Evolutionary conservation across 2,113 vertebrate genomes (phyloP).

Genomic region (Antennarius striatus): DNA sequence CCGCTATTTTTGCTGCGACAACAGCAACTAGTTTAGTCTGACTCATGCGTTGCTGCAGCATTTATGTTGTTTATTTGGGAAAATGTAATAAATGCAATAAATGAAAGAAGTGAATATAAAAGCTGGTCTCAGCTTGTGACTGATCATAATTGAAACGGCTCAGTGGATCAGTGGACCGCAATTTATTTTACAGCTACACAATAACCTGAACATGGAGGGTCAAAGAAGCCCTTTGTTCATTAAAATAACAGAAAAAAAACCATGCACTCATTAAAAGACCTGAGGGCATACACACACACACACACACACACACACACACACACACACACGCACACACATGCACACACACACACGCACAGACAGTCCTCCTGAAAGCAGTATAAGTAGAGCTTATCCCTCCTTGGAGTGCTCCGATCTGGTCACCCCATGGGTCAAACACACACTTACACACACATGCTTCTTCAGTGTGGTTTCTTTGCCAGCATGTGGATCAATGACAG

Average conservation of each 20-base stretch:
- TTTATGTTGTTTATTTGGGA: background rate
- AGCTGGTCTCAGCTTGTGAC: too few species aligned
- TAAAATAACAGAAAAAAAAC: conserved; percentile 43
- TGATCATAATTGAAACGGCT: conserved; percentile 36
- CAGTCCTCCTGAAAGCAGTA: conserved; percentile 26
- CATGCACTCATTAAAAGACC: conserved; percentile 35
- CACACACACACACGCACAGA: conserved; percentile 12
- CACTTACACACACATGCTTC: conserved; percentile 15
- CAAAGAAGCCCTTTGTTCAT: conserved; percentile 50
- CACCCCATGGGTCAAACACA: conserved; percentile 54
- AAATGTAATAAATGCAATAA: background rate
- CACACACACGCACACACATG: conserved; percentile 14
- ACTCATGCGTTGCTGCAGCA: background rate
- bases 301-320: conserved; percentile 7
- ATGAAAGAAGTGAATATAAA: too few species aligned
- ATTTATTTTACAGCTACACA: conserved; percentile 49
- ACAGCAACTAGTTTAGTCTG: too few species aligned
- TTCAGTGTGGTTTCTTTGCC: conserved; percentile 26
- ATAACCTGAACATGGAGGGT: conserved; percentile 45
- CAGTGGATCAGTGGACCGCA: conserved; percentile 31
- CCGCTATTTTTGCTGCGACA: too few species aligned
- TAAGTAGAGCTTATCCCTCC: conserved; percentile 70
- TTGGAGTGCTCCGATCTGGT: conserved; percentile 66
- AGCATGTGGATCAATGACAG: conserved; percentile 45
- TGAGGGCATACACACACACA: background rate